phyloP scores from a whole-genome alignment of 2,113 vertebrate genomes.

The Copsychus sechellarum region DNA sequence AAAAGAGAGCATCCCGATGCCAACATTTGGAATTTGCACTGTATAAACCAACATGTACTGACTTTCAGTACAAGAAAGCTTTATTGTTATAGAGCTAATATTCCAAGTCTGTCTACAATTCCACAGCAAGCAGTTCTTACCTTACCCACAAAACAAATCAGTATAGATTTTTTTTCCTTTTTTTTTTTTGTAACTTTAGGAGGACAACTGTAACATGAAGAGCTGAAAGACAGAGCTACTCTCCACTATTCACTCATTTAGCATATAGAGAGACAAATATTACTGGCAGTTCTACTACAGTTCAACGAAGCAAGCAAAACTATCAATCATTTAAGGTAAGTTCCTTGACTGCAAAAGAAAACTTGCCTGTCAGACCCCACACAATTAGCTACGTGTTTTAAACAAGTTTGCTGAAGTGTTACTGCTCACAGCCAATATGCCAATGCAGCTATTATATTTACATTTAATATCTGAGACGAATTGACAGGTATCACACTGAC shows the following conservation, averaged over 20 bases:
- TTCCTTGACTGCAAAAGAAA: background rate
- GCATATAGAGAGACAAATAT: background rate
- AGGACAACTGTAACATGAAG: background rate
- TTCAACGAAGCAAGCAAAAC: background rate
- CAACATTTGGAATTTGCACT: background rate
- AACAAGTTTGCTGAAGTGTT: background rate
- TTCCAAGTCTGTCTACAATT: background rate
- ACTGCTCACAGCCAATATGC: background rate
- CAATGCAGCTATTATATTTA: background rate
- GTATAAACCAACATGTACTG: fast-evolving
- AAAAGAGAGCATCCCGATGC: background rate
- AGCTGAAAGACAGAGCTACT: background rate
- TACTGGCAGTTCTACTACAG: background rate
- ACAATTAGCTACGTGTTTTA: background rate
- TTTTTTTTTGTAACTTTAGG: background rate
- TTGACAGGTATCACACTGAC: background rate
- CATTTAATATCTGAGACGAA: background rate
- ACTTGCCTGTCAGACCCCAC: background rate
- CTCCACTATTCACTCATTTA: background rate
- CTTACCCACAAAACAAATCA: background rate
- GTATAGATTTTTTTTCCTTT: background rate
- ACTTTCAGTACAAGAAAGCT: background rate
- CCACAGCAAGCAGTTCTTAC: background rate
- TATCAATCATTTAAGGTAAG: background rate
- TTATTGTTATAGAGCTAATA: background rate